Percentiles rank a stretch among this genome's conserved stretches.
These are phyloP conservation scores for Xestia ashworthii DNA, from an alignment of 2,888 invertebrate genomes.

Conservation along the genomic window DNA sequence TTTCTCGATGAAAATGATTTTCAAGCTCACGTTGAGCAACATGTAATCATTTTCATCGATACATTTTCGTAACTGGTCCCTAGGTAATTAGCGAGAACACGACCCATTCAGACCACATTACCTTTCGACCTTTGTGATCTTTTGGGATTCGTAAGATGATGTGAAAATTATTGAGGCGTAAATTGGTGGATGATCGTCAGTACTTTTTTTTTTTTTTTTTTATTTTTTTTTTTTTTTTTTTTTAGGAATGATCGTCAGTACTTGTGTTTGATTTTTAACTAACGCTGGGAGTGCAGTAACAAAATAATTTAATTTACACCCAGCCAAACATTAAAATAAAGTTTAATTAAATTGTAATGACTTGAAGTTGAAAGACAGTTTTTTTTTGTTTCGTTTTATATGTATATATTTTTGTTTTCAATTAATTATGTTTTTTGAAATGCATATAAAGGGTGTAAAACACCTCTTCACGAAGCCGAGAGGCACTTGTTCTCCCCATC, in stretches of 20 bases:
- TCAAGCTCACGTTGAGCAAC: too few relatives aligned
- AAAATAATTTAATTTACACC: not conserved
- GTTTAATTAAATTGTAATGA: not conserved
- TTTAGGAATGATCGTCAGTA: too few relatives aligned
- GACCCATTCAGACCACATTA: not conserved
- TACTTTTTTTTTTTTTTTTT: too few relatives aligned
- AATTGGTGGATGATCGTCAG: not conserved
- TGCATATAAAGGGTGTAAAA: too few relatives aligned
- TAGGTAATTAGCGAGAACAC: not conserved
- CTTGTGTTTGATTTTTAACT: not conserved
- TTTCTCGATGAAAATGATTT: too few relatives aligned
- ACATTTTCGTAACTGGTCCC: constrained; percentile 7
- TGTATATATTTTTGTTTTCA: not conserved
- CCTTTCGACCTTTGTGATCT: not conserved
- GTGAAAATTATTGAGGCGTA: constrained; percentile 10
- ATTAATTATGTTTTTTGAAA: not conserved
- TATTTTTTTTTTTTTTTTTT: too few relatives aligned
- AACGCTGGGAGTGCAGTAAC: not conserved
- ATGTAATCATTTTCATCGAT: not conserved
- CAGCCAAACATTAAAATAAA: not conserved
- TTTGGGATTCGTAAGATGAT: not conserved
- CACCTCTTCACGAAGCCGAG: too few relatives aligned
- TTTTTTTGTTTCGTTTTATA: not conserved
- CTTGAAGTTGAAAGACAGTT: not conserved
- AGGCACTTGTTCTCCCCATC: too few relatives aligned